phyloP scores from a whole-genome alignment of 2,797 vertebrate genomes.

The Hydrophis major region DNA sequence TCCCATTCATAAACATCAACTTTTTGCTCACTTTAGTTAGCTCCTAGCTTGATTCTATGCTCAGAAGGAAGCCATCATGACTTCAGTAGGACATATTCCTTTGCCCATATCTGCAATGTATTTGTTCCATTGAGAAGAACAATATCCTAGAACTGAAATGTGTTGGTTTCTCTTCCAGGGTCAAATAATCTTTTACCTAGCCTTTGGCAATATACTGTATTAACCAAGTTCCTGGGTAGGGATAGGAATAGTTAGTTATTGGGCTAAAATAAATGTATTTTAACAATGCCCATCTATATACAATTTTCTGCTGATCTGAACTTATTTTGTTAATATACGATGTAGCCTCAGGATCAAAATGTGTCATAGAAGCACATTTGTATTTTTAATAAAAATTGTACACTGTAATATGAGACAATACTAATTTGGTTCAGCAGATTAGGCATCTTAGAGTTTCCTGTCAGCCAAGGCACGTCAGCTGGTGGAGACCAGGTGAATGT shows the following conservation, averaged over 20 bases:
- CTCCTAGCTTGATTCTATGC: neutral
- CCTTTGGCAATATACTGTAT: neutral
- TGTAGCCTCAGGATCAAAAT: neutral
- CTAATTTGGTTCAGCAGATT: neutral
- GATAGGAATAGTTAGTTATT: neutral
- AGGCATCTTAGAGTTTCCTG: neutral
- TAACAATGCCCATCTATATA: neutral
- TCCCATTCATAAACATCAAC: neutral
- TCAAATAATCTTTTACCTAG: neutral
- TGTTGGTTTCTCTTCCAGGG: neutral
- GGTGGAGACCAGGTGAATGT: neutral
- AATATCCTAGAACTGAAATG: neutral
- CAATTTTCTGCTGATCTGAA: neutral
- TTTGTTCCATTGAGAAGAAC: neutral
- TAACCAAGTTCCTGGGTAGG: neutral
- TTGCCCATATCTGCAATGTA: neutral
- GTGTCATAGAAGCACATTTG: neutral
- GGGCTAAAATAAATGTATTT: neutral
- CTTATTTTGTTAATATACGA: neutral
- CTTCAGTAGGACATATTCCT: neutral
- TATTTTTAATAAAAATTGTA: neutral
- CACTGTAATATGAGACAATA: neutral
- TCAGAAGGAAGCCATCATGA: neutral
- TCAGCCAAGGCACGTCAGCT: neutral
- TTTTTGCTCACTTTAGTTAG: neutral